Evolutionary conservation across 37 sponge, comb jelly and placozoan species (phyloP), one percentile per base, ranked within the genome.

Genomic region (Beroe ovata): DNA sequence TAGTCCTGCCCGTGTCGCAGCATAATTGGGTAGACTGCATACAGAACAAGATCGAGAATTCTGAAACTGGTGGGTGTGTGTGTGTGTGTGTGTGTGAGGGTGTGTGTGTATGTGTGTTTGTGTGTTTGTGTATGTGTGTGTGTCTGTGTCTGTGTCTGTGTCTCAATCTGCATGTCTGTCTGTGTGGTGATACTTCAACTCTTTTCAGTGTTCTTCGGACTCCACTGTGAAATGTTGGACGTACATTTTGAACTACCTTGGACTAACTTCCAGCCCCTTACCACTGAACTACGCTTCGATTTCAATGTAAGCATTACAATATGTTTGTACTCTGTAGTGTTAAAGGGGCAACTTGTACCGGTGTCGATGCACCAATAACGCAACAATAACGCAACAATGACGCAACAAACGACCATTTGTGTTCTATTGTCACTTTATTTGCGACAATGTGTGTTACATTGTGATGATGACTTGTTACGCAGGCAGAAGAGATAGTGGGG

Each of bases 21-120:
- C 84, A 77, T 54, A 77, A 77, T 25, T 77, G 84, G 84, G 84
- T 77, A 54, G 84, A 77, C 28, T 77, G 84, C 28, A 77, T 77
- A 28, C 84, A 77, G 84, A 77, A 77, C 47, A 77, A 36, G 84
- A 77, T 77, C 3, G 84, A 77, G 38, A 77, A 77, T 4, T 77
- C 84, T 22, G 84, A 77, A 42, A 77, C 84, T 39, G 84, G 84
- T 77, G 4, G 21, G 47, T 6, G 33, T n/a, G n/a, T n/a, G n/a
- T n/a, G n/a, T n/a, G n/a, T n/a, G n/a, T n/a, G n/a, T n/a, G n/a
- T n/a, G n/a, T n/a, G n/a, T n/a, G n/a, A n/a, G n/a, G n/a, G n/a
- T n/a, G n/a, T n/a, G n/a, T n/a, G n/a, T n/a, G n/a, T n/a, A n/a
- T n/a, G n/a, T n/a, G n/a, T n/a, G n/a, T n/a, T n/a, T n/a, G n/a